phyloP scores from a whole-genome alignment of 1,140 invertebrate species.

The Lordiphosa collinella region DNA sequence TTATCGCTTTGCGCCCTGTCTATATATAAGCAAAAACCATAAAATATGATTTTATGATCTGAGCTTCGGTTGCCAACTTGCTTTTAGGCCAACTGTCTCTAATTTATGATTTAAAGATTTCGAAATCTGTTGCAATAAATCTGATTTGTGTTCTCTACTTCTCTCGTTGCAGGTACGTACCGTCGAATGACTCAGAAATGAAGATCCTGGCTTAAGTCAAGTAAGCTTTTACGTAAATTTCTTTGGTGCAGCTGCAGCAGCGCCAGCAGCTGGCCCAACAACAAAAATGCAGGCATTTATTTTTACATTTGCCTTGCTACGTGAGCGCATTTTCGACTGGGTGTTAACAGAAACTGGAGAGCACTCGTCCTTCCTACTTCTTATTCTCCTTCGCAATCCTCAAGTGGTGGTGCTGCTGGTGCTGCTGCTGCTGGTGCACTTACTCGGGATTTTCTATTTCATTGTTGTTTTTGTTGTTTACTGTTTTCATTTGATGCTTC shows the following conservation, averaged over 20 bases:
- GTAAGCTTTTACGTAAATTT: slow-evolving; percentile 37
- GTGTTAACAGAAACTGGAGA: slow-evolving; percentile 31
- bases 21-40: slow-evolving; percentile 37
- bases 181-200: slow-evolving; percentile 10
- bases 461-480: slow-evolving; percentile 34
- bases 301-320: slow-evolving; percentile 28
- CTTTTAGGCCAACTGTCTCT: not conserved
- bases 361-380: not conserved
- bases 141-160: slow-evolving; percentile 20
- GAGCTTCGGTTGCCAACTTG: slow-evolving; percentile 30
- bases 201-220: slow-evolving; percentile 42
- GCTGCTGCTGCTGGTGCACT: slow-evolving; percentile 3
- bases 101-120: slow-evolving; percentile 18
- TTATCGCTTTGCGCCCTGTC: slow-evolving; percentile 39
- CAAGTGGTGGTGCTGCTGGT: not conserved
- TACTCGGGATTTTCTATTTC: slow-evolving; percentile 14
- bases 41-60: slow-evolving; percentile 62
- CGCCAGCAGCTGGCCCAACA: not conserved
- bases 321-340: slow-evolving; percentile 36
- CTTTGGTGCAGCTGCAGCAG: slow-evolving; percentile 1
- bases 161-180: slow-evolving; percentile 7
- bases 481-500: slow-evolving; percentile 42
- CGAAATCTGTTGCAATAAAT: slow-evolving; percentile 46
- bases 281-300: slow-evolving; percentile 14
- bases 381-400: not conserved